Conservation (phyloP, 2,797 vertebrate species). For the Betta splendens region DNA sequence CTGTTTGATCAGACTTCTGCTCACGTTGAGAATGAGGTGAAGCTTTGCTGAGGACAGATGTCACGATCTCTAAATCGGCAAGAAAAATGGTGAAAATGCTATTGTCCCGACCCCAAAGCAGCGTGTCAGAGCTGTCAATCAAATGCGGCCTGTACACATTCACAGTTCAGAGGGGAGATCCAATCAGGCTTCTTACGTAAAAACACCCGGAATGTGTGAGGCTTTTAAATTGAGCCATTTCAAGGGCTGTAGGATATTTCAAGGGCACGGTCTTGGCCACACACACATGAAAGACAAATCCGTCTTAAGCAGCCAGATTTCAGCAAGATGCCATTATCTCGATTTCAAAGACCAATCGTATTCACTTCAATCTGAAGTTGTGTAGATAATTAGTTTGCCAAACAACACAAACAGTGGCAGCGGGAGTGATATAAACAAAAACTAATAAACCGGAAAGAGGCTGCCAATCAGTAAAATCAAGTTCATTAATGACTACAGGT, state of each 20-base stretch:
- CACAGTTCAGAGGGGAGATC: background rate
- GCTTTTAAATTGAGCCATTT: background rate
- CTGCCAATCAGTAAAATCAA: constrained; percentile 62
- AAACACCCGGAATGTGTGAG: background rate
- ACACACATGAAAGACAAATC: background rate
- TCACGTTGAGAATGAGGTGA: background rate
- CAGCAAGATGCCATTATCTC: constrained; percentile 12
- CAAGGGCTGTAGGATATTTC: background rate
- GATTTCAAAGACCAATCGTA: constrained; percentile 29
- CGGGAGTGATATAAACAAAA: constrained; percentile 60
- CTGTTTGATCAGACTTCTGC: background rate
- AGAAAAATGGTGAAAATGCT: background rate
- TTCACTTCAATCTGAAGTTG: constrained; percentile 41
- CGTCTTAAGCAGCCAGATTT: constrained; percentile 11
- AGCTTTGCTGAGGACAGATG: background rate
- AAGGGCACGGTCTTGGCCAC: background rate
- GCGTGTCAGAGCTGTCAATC: background rate
- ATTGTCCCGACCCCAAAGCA: background rate
- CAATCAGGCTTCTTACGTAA: background rate
- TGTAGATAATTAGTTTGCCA: constrained; percentile 60
- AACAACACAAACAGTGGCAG: constrained; percentile 51
- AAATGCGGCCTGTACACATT: background rate
- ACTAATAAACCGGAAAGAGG: constrained; percentile 50
- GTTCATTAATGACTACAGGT: constrained; percentile 54
- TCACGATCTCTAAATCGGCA: background rate